These are phyloP conservation scores for Tupiocoris notatus DNA, from an alignment of 2,888 invertebrate species.

Conservation along the genomic window DNA sequence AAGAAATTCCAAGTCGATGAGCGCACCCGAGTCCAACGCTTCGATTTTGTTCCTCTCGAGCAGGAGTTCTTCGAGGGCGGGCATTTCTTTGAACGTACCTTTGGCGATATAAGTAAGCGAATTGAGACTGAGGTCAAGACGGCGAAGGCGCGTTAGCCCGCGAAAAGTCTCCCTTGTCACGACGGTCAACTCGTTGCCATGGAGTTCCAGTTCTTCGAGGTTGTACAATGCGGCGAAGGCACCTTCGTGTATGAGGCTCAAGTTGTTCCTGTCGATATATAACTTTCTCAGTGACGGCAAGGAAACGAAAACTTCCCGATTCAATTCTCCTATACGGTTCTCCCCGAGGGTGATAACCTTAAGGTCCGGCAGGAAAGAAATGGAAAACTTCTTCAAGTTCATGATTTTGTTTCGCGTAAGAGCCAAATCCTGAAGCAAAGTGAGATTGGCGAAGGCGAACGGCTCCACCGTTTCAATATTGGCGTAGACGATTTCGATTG, in stretches of 20 bases:
- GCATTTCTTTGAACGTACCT: slow-evolving; percentile 74
- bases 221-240: slow-evolving; percentile 73
- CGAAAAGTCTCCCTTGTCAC: slow-evolving; percentile 72
- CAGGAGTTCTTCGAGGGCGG: slow-evolving; percentile 68
- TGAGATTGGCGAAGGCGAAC: slow-evolving; percentile 72
- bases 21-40: slow-evolving; percentile 73
- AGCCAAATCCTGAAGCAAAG: slow-evolving; percentile 65
- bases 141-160: slow-evolving; percentile 70
- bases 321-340: slow-evolving; percentile 73
- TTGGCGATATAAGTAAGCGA: slow-evolving; percentile 75
- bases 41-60: slow-evolving; percentile 59
- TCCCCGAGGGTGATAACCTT: slow-evolving; percentile 70
- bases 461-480: slow-evolving; percentile 68
- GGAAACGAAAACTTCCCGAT: slow-evolving; percentile 69
- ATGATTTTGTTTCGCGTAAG: slow-evolving; percentile 70
- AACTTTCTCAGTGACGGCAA: slow-evolving; percentile 71
- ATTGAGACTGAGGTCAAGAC: slow-evolving; percentile 72
- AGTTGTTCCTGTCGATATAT: slow-evolving; percentile 79
- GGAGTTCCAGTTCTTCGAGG: slow-evolving; percentile 77
- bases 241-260: slow-evolving; percentile 79
- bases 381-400: slow-evolving; percentile 66
- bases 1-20: slow-evolving; percentile 72
- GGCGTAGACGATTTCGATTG: slow-evolving; percentile 70
- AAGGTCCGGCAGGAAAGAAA: slow-evolving; percentile 70
- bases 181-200: slow-evolving; percentile 71